These are phyloP conservation scores for Malachius bipustulatus DNA, from an alignment of 2,888 invertebrate genomes.

Conservation along the genomic window DNA sequence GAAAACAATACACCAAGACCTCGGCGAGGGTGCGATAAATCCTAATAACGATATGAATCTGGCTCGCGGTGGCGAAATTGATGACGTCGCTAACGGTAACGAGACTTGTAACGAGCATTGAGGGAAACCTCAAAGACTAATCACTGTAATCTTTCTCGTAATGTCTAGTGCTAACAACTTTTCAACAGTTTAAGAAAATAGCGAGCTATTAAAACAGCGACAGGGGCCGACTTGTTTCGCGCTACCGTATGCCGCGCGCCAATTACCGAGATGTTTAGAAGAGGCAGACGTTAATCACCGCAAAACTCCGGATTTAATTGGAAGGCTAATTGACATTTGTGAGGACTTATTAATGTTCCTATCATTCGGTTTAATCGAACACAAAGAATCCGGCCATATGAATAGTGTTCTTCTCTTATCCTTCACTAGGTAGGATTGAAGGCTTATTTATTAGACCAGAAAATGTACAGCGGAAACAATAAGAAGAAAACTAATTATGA, in stretches of 20 bases:
- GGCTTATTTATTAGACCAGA: no score
- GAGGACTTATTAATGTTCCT: slow-evolving; percentile 26
- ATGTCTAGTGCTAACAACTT: slow-evolving; percentile 38
- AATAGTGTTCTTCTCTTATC: no score
- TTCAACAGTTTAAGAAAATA: slow-evolving; percentile 40
- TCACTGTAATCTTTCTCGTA: slow-evolving; percentile 36
- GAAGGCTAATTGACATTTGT: slow-evolving; percentile 35
- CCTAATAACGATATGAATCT: slow-evolving; percentile 34
- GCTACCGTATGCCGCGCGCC: slow-evolving; percentile 14
- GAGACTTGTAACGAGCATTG: slow-evolving; percentile 34
- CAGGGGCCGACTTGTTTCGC: slow-evolving; percentile 23
- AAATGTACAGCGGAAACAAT: no score
- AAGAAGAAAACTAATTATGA: no score
- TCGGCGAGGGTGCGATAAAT: slow-evolving; percentile 31
- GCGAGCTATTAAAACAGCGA: slow-evolving; percentile 36
- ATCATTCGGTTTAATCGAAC: background rate
- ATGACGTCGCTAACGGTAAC: slow-evolving; percentile 36
- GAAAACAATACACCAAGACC: slow-evolving; percentile 27
- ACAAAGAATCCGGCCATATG: no score
- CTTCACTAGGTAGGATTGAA: no score
- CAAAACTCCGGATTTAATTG: slow-evolving; percentile 34
- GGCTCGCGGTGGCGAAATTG: slow-evolving; percentile 33
- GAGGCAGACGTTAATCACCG: slow-evolving; percentile 34
- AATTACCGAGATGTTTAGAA: slow-evolving; percentile 31
- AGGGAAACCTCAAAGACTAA: slow-evolving; percentile 37